Evolutionary conservation across 2,888 invertebrate genomes (phyloP).

Genomic region (Drosophila pegasa): DNA sequence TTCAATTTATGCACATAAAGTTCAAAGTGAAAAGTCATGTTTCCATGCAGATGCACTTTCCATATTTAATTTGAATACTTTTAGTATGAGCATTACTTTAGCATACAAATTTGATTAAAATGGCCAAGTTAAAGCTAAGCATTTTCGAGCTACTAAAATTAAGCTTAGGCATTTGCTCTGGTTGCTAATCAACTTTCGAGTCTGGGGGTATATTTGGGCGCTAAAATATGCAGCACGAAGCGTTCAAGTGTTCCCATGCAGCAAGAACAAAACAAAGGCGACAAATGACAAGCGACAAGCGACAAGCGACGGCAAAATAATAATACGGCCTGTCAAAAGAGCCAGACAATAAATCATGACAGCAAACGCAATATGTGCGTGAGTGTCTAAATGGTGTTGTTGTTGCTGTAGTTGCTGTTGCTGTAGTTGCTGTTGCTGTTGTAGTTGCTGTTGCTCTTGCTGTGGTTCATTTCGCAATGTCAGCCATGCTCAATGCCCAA

Average conservation of each 20-base stretch:
- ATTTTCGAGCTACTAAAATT: neutral
- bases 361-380: conserved; percentile 43
- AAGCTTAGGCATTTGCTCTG: conserved; percentile 18
- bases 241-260: conserved; percentile 29
- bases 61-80: neutral
- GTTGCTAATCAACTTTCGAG: conserved; percentile 39
- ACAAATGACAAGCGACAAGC: conserved; percentile 27
- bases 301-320: conserved; percentile 63
- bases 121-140: neutral
- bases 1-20: neutral
- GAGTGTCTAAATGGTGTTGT: neutral
- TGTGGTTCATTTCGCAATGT: conserved; percentile 55
- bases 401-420: conserved; percentile 9
- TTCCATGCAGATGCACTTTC: neutral
- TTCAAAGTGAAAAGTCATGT: conserved; percentile 12
- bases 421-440: conserved; percentile 22
- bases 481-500: conserved; percentile 16
- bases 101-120: no score
- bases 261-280: conserved; percentile 37
- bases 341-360: conserved; percentile 69
- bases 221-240: conserved; percentile 43
- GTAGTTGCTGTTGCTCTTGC: conserved; percentile 18
- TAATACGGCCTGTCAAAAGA: conserved; percentile 67
- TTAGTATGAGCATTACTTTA: fast-evolving
- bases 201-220: conserved; percentile 14